phyloP scores from a whole-genome alignment of 2,797 vertebrate genomes.

The Bradypodion ventrale region DNA sequence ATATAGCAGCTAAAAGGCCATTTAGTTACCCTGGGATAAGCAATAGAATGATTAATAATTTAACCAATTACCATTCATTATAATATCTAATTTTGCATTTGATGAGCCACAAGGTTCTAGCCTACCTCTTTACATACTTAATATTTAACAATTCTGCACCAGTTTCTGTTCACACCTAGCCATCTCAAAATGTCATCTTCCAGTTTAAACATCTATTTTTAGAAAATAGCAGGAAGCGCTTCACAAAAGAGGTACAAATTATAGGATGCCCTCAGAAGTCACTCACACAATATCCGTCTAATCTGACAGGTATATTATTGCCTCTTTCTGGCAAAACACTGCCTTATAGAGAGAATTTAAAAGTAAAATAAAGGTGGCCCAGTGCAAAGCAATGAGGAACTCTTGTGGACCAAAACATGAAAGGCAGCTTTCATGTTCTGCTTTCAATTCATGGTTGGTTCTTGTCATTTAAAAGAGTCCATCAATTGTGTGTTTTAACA shows the following conservation, averaged over 20 bases:
- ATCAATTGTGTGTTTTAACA: no score
- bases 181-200: constrained; percentile 66
- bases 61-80: constrained; percentile 77
- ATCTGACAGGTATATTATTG: constrained; percentile 63
- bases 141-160: constrained; percentile 59
- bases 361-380: constrained; percentile 9
- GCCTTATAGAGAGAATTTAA: constrained; percentile 29
- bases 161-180: constrained; percentile 65
- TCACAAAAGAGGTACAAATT: constrained; percentile 68
- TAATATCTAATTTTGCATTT: constrained; percentile 75
- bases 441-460: neutral
- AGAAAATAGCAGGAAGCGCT: constrained; percentile 58
- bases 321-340: constrained; percentile 19
- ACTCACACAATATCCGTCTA: constrained; percentile 42
- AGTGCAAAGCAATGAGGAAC: constrained; percentile 5
- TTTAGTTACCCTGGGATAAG: constrained; percentile 77
- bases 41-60: constrained; percentile 78
- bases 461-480: no score
- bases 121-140: constrained; percentile 68
- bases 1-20: constrained; percentile 73
- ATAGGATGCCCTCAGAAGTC: constrained; percentile 51
- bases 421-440: neutral
- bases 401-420: neutral
- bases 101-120: constrained; percentile 73
- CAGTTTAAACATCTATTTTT: constrained; percentile 66